Percentiles rank a stretch among this genome's conserved stretches.
Evolutionary conservation across 2,797 vertebrate species (phyloP).

Genomic region (Iguana delicatissima): DNA sequence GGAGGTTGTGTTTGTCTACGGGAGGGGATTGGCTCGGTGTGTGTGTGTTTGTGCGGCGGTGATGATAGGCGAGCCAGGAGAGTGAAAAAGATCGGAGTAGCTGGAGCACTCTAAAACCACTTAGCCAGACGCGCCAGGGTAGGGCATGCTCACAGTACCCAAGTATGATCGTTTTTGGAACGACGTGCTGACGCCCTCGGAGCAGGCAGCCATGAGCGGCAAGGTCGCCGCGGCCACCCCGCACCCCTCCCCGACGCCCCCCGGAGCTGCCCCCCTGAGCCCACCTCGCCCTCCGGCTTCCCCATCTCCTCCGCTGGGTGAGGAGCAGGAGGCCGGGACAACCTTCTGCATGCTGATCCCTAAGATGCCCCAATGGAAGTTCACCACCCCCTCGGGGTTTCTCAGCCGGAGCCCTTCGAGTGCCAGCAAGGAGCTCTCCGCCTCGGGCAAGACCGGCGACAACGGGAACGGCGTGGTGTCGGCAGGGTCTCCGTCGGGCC

Average conservation of each 20-base stretch:
- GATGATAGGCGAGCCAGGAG: slow-evolving; percentile 56
- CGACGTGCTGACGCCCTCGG: slow-evolving; percentile 89
- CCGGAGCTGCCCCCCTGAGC: slow-evolving; percentile 10
- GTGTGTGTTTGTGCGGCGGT: slow-evolving; percentile 45
- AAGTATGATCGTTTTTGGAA: slow-evolving; percentile 93
- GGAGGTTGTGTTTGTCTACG: slow-evolving; percentile 54
- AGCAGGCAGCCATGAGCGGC: slow-evolving; percentile 89
- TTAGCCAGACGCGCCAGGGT: slow-evolving; percentile 76
- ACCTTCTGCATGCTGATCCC: slow-evolving; percentile 97
- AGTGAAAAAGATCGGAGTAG: background rate
- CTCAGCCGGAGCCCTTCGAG: slow-evolving; percentile 89
- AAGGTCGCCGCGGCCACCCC: slow-evolving; percentile 77
- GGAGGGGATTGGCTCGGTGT: slow-evolving; percentile 54
- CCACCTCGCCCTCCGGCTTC: slow-evolving; percentile 73
- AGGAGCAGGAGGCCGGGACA: slow-evolving; percentile 90
- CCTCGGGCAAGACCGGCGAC: slow-evolving; percentile 61
- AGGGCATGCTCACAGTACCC: slow-evolving; percentile 93
- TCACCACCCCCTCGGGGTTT: slow-evolving; percentile 89
- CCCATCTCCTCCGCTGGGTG: slow-evolving; percentile 82
- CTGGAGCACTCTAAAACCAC: slow-evolving; percentile 70
- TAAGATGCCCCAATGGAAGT: slow-evolving; percentile 96
- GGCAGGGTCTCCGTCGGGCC: slow-evolving; percentile 72
- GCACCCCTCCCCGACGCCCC: slow-evolving; percentile 79
- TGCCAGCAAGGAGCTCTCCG: slow-evolving; percentile 84
- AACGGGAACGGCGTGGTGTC: slow-evolving; percentile 63